Percentiles rank a stretch among this genome's conserved stretches.
phyloP scores from a whole-genome alignment of 2,888 invertebrate species.

The Nyleta sp. region DNA sequence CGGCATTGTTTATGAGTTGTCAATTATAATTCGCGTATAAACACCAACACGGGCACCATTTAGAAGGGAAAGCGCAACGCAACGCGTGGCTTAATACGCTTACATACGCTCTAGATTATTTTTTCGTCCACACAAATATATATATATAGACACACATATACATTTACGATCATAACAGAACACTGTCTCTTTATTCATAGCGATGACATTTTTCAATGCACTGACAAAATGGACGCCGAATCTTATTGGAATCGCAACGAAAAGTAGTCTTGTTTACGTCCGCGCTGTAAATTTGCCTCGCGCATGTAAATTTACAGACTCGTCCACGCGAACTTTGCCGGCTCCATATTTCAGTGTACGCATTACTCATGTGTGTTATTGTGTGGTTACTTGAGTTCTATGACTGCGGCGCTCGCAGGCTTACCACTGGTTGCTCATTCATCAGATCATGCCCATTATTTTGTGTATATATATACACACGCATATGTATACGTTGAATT shows the following conservation, averaged over 20 bases:
- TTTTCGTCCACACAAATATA: slow-evolving; percentile 18
- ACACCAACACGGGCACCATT: slow-evolving; percentile 16
- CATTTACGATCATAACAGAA: slow-evolving; percentile 30
- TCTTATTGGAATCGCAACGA: background rate
- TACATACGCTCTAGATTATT: slow-evolving; percentile 30
- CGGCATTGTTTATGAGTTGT: slow-evolving; percentile 55
- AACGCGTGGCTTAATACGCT: slow-evolving; percentile 19
- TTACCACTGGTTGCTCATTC: slow-evolving; percentile 81
- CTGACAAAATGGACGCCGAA: slow-evolving; percentile 17
- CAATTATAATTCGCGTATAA: slow-evolving; percentile 52
- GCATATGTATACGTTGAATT: slow-evolving; percentile 10
- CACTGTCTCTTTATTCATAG: slow-evolving; percentile 25
- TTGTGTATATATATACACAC: slow-evolving; percentile 34
- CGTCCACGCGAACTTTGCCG: background rate
- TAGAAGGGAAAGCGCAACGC: slow-evolving; percentile 1
- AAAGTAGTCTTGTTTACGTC: background rate
- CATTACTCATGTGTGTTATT: slow-evolving; percentile 63
- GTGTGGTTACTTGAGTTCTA: slow-evolving; percentile 72
- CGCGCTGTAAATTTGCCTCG: background rate
- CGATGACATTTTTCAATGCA: slow-evolving; percentile 29
- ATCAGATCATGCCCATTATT: slow-evolving; percentile 64
- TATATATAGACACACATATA: too few species aligned
- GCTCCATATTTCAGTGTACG: slow-evolving; percentile 39
- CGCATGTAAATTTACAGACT: slow-evolving; percentile 1
- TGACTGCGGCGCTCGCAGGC: slow-evolving; percentile 81